Evolutionary conservation across 2,797 vertebrate species (phyloP).

Genomic region (Apodemus agrarius): DNA sequence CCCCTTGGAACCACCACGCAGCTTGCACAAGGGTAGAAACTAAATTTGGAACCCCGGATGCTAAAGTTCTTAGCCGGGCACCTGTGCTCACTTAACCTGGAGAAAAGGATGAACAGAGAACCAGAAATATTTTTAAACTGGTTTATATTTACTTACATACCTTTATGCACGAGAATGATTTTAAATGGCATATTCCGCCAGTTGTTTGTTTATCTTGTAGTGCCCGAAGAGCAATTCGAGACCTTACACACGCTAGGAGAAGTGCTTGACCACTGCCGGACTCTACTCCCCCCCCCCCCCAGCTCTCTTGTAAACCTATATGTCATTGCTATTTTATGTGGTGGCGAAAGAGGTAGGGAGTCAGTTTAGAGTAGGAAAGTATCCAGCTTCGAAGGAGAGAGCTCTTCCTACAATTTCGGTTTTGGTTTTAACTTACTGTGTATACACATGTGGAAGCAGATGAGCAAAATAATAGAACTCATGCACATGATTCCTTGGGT

Average conservation of each 20-base stretch:
- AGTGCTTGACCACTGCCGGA: background rate
- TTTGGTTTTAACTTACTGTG: constrained; percentile 33
- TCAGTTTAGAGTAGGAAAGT: background rate
- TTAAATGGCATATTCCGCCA: constrained; percentile 13
- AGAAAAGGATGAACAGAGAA: constrained; percentile 23
- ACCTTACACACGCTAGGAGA: background rate
- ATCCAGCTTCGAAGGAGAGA: constrained; percentile 30
- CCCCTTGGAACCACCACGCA: constrained; percentile 22
- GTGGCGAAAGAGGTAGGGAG: background rate
- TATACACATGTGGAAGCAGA: background rate
- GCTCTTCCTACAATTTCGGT: background rate
- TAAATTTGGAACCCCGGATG: background rate
- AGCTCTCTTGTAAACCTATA: background rate
- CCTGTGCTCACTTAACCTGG: constrained; percentile 23
- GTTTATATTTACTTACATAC: background rate
- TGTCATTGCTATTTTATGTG: constrained; percentile 7
- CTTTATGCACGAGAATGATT: background rate
- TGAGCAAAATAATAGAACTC: background rate
- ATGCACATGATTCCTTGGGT: background rate
- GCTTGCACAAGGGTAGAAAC: background rate
- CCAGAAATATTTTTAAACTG: background rate
- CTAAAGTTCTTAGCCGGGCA: background rate
- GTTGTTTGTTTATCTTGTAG: background rate
- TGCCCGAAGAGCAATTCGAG: background rate
- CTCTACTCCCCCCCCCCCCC: too few species aligned